phyloP scores from a whole-genome alignment of 2,113 vertebrate genomes.

The Stomatorhinus ivindoensis region DNA sequence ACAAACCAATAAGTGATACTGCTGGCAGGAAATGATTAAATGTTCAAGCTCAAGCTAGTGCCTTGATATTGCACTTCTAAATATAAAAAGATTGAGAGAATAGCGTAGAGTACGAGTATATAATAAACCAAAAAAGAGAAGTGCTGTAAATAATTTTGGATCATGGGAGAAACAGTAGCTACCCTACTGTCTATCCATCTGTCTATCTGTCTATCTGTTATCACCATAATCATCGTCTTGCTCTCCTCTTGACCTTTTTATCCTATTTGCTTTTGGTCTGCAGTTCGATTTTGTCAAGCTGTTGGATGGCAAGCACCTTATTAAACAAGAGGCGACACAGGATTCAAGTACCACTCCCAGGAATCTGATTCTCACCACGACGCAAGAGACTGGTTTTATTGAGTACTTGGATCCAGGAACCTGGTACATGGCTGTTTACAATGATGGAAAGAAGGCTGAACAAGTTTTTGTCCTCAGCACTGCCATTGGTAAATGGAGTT shows the following conservation, averaged over 20 bases:
- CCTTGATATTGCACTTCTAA: background rate
- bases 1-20: background rate
- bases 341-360: slow-evolving; percentile 58
- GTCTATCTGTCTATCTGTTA: background rate
- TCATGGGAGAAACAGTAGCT: background rate
- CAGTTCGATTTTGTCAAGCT: slow-evolving; percentile 86
- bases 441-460: slow-evolving; percentile 78
- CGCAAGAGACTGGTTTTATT: slow-evolving; percentile 78
- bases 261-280: slow-evolving; percentile 32
- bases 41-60: background rate
- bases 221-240: background rate
- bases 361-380: slow-evolving; percentile 66
- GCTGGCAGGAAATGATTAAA: background rate
- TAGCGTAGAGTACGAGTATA: background rate
- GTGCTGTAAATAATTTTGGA: background rate
- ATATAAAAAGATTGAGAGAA: background rate
- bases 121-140: background rate
- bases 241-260: background rate
- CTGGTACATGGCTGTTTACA: slow-evolving; percentile 82
- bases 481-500: slow-evolving; percentile 65
- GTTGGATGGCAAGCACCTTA: slow-evolving; percentile 78
- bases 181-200: background rate
- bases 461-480: slow-evolving; percentile 76
- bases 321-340: slow-evolving; percentile 71
- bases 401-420: slow-evolving; percentile 81